Base-by-base conservation (phyloP, 1,140 invertebrate species). In the Neuroterus valhalla region DNA sequence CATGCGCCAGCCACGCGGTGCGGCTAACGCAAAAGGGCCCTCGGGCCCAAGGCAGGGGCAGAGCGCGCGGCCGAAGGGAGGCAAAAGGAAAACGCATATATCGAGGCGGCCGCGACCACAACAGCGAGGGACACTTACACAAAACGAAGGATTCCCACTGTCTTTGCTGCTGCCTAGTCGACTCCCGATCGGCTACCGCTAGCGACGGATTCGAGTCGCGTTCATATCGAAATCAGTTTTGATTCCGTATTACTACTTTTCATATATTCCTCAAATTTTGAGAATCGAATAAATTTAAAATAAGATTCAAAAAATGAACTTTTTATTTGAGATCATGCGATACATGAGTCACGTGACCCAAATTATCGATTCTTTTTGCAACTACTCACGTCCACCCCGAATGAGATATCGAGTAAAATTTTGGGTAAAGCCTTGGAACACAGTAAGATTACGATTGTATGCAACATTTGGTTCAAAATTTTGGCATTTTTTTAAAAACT, bases 71-170 rank as follows among this genome's bases (percentile, higher is more conserved):
- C 69, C 77, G 82, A 85, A 85, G 78, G 82, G 78, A 79, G 76
- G 78, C 84, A 89, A 89, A 88, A 87, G 76, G 83, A 87, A 88
- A 81, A 78, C 78, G 79, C 81, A 84, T 87, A 85, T 87, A 87
- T 86, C 81, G 81, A 78, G 68, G 78, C 71, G 66, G 68, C 72
- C 78, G 81, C 80, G 69, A 76, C 72, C 78, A 82, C 80, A 67
- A 76, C 70, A 78, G 69, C 75, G 70, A 80, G 76, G 76, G 77
- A 86, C 81, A 81, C 80, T 80, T 79, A 81, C 77, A 84, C 79
- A 82, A 81, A 78, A 83, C 81, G 76, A 81, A 79, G 75, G 76
- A 83, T 80, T 82, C 81, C 83, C 78, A 68, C 71, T 86, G 83
- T 84, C 77, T 75, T 66, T 44, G 70, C 26, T 78, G 76, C 83